Evolutionary conservation across 2,797 vertebrate genomes (phyloP).

Genomic region (Urosaurus nigricauda): DNA sequence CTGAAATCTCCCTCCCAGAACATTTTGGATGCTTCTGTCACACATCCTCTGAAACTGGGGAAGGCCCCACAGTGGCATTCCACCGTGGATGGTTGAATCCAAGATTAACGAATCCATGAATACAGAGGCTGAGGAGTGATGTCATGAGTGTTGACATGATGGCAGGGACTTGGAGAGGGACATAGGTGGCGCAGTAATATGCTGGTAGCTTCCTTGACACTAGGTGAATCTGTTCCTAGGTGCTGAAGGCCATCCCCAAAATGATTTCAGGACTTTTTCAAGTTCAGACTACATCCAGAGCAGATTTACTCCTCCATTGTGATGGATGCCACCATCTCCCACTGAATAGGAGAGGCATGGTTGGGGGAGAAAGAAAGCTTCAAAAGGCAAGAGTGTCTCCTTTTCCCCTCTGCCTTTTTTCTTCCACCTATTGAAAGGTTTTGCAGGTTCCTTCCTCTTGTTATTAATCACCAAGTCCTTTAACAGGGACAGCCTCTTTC

Average conservation of each 20-base stretch:
- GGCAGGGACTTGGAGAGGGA: neutral
- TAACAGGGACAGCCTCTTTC: neutral
- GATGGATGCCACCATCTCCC: no score
- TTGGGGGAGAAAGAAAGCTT: neutral
- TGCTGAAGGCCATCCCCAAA: no score
- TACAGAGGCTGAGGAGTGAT: neutral
- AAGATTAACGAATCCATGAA: no score
- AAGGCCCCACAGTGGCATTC: neutral
- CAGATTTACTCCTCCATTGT: no score
- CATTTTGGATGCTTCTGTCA: neutral
- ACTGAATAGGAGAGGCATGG: neutral
- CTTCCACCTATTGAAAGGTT: neutral
- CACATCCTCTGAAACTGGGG: neutral
- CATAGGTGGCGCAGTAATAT: no score
- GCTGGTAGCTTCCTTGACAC: no score
- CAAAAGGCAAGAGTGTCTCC: neutral
- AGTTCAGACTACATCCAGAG: no score
- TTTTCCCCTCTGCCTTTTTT: neutral
- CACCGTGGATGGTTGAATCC: no score
- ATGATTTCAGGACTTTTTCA: no score
- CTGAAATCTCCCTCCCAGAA: neutral
- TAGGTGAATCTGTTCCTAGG: no score
- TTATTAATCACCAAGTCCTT: conserved; percentile 18
- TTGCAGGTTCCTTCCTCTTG: neutral
- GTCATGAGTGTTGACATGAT: neutral